Percentiles rank a stretch among this genome's conserved stretches.
phyloP scores from a whole-genome alignment of 2,888 invertebrate genomes.

The Zaprionus bogoriensis region DNA sequence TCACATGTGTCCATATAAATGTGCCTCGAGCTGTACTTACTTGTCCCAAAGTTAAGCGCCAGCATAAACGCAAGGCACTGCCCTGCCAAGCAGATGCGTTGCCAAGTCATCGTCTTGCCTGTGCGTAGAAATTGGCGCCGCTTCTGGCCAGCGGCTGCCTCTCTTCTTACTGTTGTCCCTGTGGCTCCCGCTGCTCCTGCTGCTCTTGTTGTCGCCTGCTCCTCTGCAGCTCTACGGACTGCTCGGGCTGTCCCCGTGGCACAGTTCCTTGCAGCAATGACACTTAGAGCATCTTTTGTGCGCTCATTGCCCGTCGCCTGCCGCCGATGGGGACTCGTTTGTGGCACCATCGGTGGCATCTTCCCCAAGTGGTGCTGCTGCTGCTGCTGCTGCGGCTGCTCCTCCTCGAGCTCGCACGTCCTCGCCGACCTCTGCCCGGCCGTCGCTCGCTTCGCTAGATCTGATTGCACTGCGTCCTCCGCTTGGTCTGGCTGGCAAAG shows the following conservation, averaged over 20 bases:
- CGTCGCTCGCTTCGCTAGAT: too few species aligned
- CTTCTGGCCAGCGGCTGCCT: conserved; percentile 20
- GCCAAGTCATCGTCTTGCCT: conserved; percentile 46
- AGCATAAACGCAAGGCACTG: conserved; percentile 31
- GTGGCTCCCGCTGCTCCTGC: conserved; percentile 13
- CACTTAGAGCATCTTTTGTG: conserved; percentile 67
- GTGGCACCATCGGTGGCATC: conserved; percentile 52
- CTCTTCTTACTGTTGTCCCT: conserved; percentile 4
- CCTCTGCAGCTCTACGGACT: background rate
- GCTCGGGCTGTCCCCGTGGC: conserved; percentile 58
- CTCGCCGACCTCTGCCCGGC: background rate
- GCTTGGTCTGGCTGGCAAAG: conserved; percentile 41
- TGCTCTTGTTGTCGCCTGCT: conserved; percentile 47
- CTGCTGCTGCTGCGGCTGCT: conserved; percentile 1
- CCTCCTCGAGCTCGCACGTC: background rate
- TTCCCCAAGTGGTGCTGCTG: conserved; percentile 31
- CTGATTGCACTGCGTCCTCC: conserved; percentile 65
- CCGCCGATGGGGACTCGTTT: conserved; percentile 72
- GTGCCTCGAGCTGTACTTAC: conserved; percentile 61
- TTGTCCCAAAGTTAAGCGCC: conserved; percentile 44
- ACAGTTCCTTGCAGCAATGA: conserved; percentile 67
- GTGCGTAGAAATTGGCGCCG: conserved; percentile 60
- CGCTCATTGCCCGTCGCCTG: conserved; percentile 57
- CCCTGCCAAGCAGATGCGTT: conserved; percentile 46
- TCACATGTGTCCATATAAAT: background rate